phyloP scores from a whole-genome alignment of 2,113 vertebrate genomes.

The Antennarius striatus region DNA sequence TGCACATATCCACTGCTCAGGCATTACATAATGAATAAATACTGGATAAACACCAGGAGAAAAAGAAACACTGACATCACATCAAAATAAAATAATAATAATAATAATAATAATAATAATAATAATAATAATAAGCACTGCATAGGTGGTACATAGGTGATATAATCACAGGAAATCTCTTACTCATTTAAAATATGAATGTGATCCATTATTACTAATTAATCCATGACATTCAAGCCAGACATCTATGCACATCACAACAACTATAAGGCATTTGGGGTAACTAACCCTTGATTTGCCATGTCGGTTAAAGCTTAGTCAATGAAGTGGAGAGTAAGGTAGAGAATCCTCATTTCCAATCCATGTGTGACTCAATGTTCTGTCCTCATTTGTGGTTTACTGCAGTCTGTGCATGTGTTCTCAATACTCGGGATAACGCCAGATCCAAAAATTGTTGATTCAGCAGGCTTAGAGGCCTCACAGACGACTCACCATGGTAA shows the following conservation, averaged over 20 bases:
- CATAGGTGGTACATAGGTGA: too few relatives aligned
- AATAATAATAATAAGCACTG: background rate
- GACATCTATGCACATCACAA: conserved; percentile 31
- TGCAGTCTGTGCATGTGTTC: conserved; percentile 5
- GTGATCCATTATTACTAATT: conserved; percentile 35
- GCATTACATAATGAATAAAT: too few relatives aligned
- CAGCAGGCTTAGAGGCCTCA: conserved; percentile 48
- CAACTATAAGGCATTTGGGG: conserved; percentile 34
- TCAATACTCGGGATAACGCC: conserved; percentile 44
- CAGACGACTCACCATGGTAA: conserved; percentile 52
- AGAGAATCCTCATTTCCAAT: conserved; percentile 5
- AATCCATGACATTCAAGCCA: conserved; percentile 6
- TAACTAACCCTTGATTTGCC: conserved; percentile 54
- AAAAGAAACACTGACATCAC: too few relatives aligned
- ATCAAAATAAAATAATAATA: too few relatives aligned
- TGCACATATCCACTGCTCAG: too few relatives aligned
- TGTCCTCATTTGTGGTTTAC: conserved; percentile 24
- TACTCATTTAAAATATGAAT: conserved; percentile 26
- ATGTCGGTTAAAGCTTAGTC: conserved; percentile 35
- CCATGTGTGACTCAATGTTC: conserved; percentile 26
- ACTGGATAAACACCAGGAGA: too few relatives aligned
- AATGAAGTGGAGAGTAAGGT: conserved; percentile 35
- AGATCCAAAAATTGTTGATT: conserved; percentile 60
- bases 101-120: too few relatives aligned
- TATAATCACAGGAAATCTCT: background rate